Percentiles rank a stretch among this genome's conserved stretches.
phyloP scores from a whole-genome alignment of 2,113 vertebrate species.

The Leucoraja erinaceus region DNA sequence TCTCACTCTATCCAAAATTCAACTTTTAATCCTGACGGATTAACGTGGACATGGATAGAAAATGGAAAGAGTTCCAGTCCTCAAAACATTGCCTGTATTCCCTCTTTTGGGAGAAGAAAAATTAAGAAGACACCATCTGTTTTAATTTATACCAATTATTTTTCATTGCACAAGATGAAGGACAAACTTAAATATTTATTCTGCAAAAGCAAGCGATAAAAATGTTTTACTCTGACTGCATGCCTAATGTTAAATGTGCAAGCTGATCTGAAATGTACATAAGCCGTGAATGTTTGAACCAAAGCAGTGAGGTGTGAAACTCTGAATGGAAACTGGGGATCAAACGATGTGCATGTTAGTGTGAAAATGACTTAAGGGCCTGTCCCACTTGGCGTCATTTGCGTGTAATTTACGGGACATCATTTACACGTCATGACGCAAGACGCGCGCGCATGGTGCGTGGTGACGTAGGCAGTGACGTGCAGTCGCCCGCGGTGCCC shows the following conservation, averaged over 20 bases:
- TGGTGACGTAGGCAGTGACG: too few relatives aligned
- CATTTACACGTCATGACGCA: too few relatives aligned
- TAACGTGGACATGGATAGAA: not conserved
- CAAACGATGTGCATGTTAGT: not conserved
- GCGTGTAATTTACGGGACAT: too few relatives aligned
- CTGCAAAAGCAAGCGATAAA: not conserved
- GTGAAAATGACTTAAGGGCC: not conserved
- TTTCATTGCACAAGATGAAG: not conserved
- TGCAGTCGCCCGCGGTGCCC: too few relatives aligned
- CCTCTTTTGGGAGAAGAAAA: not conserved
- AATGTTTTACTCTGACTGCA: not conserved
- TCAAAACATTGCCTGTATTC: not conserved
- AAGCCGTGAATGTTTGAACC: not conserved
- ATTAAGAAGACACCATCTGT: not conserved
- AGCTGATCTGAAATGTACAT: not conserved
- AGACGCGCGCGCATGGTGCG: too few relatives aligned
- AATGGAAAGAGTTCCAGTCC: not conserved
- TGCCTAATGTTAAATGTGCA: not conserved
- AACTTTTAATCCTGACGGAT: not conserved
- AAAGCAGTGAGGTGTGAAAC: slow-evolving; percentile 1
- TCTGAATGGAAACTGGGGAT: not conserved
- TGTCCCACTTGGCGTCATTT: too few relatives aligned
- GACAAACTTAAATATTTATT: slow-evolving; percentile 1
- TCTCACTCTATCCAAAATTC: not conserved
- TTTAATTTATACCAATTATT: not conserved